phyloP scores from a whole-genome alignment of 1,140 invertebrate genomes.

The Ceratosolen fusciceps region DNA sequence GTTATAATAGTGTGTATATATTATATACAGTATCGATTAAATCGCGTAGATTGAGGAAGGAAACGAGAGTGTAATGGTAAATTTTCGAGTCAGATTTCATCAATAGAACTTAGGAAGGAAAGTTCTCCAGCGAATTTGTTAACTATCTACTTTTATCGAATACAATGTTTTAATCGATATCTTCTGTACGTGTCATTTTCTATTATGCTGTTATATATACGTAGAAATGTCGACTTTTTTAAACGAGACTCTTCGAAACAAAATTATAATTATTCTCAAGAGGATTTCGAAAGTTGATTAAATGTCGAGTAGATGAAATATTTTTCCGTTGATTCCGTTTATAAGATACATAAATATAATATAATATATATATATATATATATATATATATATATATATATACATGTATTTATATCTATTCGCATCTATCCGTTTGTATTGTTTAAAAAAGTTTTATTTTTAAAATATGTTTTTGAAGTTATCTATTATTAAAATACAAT shows the following conservation, averaged over 20 bases:
- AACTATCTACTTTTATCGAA: slow-evolving; percentile 18
- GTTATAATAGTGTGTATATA: too few species aligned
- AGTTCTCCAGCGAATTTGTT: not conserved
- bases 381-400: too few species aligned
- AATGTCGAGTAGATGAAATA: not conserved
- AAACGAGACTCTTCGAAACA: not conserved
- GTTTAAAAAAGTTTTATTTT: too few species aligned
- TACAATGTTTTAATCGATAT: slow-evolving; percentile 39
- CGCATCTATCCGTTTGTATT: too few species aligned
- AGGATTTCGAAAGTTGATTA: not conserved
- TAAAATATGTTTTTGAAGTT: too few species aligned
- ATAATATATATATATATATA: too few species aligned
- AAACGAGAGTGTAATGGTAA: slow-evolving; percentile 22
- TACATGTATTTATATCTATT: too few species aligned
- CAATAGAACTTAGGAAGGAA: slow-evolving; percentile 37
- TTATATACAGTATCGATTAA: slow-evolving; percentile 19
- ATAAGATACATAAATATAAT: too few species aligned
- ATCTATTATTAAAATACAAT: too few species aligned
- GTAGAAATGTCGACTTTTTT: slow-evolving; percentile 5
- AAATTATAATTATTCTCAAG: slow-evolving; percentile 1
- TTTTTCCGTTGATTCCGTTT: too few species aligned
- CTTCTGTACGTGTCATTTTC: slow-evolving; percentile 28
- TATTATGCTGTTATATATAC: slow-evolving; percentile 10
- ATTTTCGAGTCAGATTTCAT: slow-evolving; percentile 41
- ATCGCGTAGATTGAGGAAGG: slow-evolving; percentile 25